These are phyloP conservation scores for Erpobdella octoculata DNA, from an alignment of 2,888 invertebrate genomes.

Conservation along the genomic window DNA sequence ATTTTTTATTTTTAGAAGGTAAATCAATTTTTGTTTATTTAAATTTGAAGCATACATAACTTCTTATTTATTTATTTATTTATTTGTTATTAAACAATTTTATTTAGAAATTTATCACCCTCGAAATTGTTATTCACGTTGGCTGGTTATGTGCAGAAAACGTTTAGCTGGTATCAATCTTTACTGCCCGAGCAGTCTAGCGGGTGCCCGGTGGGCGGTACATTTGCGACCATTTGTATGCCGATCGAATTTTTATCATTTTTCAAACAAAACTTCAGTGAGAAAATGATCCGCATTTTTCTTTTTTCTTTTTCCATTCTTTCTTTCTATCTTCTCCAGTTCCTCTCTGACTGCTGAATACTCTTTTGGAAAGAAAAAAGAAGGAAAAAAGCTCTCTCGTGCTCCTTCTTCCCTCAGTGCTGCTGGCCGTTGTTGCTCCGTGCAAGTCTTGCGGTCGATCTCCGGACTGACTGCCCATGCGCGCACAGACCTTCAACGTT, in stretches of 20 bases:
- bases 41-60: background rate
- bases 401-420: background rate
- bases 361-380: too few species aligned
- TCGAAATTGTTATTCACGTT: slow-evolving; percentile 5
- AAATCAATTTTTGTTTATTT: background rate
- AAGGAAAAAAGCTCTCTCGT: too few species aligned
- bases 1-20: background rate
- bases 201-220: background rate
- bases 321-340: background rate
- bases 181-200: background rate
- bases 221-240: slow-evolving; percentile 2
- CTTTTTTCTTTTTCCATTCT: background rate
- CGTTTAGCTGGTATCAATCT: slow-evolving; percentile 6
- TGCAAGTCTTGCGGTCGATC: too few species aligned
- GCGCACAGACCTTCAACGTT: too few species aligned
- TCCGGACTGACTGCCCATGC: too few species aligned
- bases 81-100: background rate
- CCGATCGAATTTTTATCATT: background rate
- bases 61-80: background rate
- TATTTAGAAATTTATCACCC: background rate
- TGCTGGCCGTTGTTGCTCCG: too few species aligned
- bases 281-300: background rate
- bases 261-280: background rate
- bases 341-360: background rate
- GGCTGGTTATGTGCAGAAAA: background rate